phyloP scores from a whole-genome alignment of 2,797 vertebrate genomes.

The Alfaro cultratus region DNA sequence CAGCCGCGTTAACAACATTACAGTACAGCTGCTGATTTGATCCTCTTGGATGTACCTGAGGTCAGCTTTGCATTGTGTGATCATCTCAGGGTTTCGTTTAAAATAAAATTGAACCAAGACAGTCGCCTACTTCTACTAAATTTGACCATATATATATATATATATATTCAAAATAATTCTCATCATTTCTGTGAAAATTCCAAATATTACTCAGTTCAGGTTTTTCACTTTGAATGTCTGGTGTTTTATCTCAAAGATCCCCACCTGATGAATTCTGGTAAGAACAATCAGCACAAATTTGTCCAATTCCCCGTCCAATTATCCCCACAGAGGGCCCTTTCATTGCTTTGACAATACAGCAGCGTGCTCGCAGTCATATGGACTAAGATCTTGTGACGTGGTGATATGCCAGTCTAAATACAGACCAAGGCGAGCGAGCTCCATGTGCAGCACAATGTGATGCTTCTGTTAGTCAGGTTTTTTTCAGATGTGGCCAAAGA shows the following conservation, averaged over 20 bases:
- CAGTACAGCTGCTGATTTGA: slow-evolving; percentile 35
- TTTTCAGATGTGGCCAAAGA: slow-evolving; percentile 10
- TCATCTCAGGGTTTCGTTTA: slow-evolving; percentile 1
- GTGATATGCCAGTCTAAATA: slow-evolving; percentile 60
- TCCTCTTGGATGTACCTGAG: slow-evolving; percentile 19
- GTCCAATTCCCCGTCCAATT: slow-evolving; percentile 40
- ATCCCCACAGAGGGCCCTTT: slow-evolving; percentile 61
- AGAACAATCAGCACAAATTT: slow-evolving; percentile 55
- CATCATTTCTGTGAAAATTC: background rate
- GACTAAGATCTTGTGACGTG: slow-evolving; percentile 67
- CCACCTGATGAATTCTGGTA: slow-evolving; percentile 42
- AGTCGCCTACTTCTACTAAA: background rate
- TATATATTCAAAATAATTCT: background rate
- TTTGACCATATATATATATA: background rate
- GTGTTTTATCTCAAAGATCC: slow-evolving; percentile 4
- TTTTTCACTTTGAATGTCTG: background rate
- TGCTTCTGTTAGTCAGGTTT: slow-evolving; percentile 29
- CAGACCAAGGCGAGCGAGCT: slow-evolving; percentile 39
- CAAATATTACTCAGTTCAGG: background rate
- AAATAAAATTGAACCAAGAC: background rate
- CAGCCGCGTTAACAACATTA: slow-evolving; percentile 47
- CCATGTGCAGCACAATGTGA: slow-evolving; percentile 62
- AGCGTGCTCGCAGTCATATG: slow-evolving; percentile 63
- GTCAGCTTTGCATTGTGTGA: background rate
- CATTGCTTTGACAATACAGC: slow-evolving; percentile 59